These are phyloP conservation scores for Geophilus truncorum DNA, from an alignment of 2,888 invertebrate genomes.

Conservation along the genomic window DNA sequence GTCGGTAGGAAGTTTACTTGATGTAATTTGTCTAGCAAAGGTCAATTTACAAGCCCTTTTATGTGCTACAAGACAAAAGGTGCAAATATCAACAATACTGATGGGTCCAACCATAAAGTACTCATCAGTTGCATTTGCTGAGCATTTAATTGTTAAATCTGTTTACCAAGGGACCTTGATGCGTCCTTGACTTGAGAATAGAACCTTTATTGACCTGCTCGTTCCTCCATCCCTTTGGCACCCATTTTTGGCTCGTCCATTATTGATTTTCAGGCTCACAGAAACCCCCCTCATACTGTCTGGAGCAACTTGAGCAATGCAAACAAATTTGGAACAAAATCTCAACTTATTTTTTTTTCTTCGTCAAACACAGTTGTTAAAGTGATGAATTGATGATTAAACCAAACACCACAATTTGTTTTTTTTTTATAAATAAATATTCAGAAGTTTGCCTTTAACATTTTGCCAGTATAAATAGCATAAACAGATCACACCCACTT, in stretches of 20 bases:
- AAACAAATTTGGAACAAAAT: conserved; percentile 2
- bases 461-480: no score
- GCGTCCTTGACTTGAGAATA: neutral
- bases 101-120: neutral
- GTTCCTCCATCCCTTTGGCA: neutral
- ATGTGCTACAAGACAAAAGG: no score
- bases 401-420: no score
- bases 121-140: neutral
- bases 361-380: neutral
- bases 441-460: no score
- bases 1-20: no score
- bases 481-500: no score
- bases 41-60: no score
- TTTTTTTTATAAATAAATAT: no score
- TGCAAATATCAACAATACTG: neutral
- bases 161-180: neutral
- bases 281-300: neutral
- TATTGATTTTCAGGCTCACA: neutral
- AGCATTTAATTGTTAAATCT: neutral
- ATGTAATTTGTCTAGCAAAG: no score
- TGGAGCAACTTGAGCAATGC: conserved; percentile 12
- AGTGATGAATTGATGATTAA: neutral
- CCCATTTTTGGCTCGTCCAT: neutral
- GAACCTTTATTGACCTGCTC: neutral
- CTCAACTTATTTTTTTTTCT: neutral